Evolutionary conservation across 2,797 vertebrate genomes (phyloP).

Genomic region (Myotis myotis): DNA sequence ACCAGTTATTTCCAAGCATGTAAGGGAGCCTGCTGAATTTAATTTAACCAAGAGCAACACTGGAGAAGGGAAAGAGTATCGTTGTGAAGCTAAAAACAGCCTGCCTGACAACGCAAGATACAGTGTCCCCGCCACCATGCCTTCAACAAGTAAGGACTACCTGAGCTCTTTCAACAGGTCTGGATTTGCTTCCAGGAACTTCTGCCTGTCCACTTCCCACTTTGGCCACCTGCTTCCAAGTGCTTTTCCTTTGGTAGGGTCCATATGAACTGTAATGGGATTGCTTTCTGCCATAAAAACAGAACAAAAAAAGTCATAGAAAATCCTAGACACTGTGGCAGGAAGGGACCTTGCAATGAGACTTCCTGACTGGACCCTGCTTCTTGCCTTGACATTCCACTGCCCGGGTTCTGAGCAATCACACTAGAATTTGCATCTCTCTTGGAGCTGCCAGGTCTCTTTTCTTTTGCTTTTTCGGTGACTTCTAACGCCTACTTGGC

Average conservation of each 20-base stretch:
- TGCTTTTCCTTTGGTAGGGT: background rate
- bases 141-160: conserved; percentile 67
- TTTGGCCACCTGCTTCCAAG: background rate
- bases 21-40: conserved; percentile 72
- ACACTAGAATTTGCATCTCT: background rate
- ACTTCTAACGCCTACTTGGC: background rate
- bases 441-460: background rate
- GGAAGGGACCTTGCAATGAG: background rate
- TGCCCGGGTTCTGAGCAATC: background rate
- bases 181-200: conserved; percentile 4
- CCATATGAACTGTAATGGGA: background rate
- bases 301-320: background rate
- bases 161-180: background rate
- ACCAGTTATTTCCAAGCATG: conserved; percentile 28
- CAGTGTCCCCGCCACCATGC: conserved; percentile 69
- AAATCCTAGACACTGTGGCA: background rate
- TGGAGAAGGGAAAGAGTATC: conserved; percentile 67
- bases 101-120: conserved; percentile 52
- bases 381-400: background rate
- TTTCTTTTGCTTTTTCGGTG: background rate
- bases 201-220: background rate
- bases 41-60: conserved; percentile 51
- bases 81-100: conserved; percentile 73
- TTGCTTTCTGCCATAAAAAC: background rate
- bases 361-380: background rate